These are phyloP conservation scores for Liolophura sinensis DNA, from an alignment of 1,140 invertebrate genomes.

Conservation along the genomic window DNA sequence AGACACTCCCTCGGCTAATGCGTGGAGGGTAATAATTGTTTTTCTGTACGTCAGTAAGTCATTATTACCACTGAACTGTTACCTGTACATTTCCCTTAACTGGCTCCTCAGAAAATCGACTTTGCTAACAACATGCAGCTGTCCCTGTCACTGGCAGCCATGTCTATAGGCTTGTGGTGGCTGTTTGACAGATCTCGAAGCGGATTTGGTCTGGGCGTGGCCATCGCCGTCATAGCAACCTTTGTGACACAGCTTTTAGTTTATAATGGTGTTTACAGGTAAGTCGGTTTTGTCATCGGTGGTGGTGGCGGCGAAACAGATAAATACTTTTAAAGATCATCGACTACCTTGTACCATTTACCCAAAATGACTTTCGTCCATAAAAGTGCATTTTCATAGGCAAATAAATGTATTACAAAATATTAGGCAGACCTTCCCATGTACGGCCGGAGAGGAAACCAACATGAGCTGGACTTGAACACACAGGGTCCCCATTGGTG, in stretches of 20 bases:
- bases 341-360: no score
- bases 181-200: slow-evolving; percentile 59
- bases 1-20: no score
- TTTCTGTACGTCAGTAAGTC: no score
- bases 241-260: slow-evolving; percentile 58
- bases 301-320: neutral
- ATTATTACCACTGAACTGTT: no score
- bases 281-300: slow-evolving; percentile 15
- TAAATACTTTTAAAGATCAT: neutral
- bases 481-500: no score
- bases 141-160: slow-evolving; percentile 55
- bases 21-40: no score
- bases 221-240: slow-evolving; percentile 57
- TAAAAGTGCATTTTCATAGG: no score
- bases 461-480: no score
- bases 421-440: no score
- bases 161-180: slow-evolving; percentile 62
- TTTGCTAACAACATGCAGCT: slow-evolving; percentile 60
- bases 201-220: slow-evolving; percentile 59
- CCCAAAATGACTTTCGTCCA: no score
- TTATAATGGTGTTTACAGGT: slow-evolving; percentile 60
- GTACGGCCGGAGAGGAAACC: no score
- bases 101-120: slow-evolving; percentile 54
- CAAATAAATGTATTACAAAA: no score
- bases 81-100: slow-evolving; percentile 36